Base-by-base conservation (phyloP, 2,113 vertebrate species). In the Canis aureus region DNA sequence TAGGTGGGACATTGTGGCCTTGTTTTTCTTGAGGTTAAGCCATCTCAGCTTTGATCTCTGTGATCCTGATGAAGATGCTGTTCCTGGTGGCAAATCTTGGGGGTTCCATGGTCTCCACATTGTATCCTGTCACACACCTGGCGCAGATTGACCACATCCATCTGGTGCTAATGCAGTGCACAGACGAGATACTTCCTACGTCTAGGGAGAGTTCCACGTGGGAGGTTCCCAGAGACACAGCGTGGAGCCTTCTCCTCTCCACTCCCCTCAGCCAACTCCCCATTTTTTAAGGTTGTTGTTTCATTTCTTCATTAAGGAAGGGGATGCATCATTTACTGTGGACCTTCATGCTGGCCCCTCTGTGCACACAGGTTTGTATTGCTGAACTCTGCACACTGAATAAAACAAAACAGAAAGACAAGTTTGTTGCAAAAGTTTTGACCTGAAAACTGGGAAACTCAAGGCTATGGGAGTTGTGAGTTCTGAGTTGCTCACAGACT, bases 1-100 rank as follows among this genome's bases (percentile, higher is more conserved):
- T 98, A 99, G 98, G 98, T 99, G 99, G 95, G 99, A 99, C 57
- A 99, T 99, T 1, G 99, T 99, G 98, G 99, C 99, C 98, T 99
- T 99, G 99, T 99, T 99, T 98, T 99, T 99, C 29, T 97, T 99
- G 99, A 35, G 99, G 99, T 88, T 99, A 99, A 98, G 99, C 99
- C 99, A 99, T 99, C 99, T 99, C 99, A 57, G 99, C 99, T 98
- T 99, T 99, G 69, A 99, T 99, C 97, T 99, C 99, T 10, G 99
- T 99, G 96, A 99, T 99, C 98, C 99, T 99, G 8, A 99, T 99
- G 95, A 99, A 97, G 27, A 99, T 99, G 53, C 98, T 94, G 97
- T 99, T 99, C 99, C 99, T 99, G 93, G 38, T 98, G 98, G 12
- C 90, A 1, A 32, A 23, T 1, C 5, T 51, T 15, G 0, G 4